These are phyloP conservation scores for Tiliqua scincoides DNA, from an alignment of 2,113 vertebrate species.

Conservation along the genomic window DNA sequence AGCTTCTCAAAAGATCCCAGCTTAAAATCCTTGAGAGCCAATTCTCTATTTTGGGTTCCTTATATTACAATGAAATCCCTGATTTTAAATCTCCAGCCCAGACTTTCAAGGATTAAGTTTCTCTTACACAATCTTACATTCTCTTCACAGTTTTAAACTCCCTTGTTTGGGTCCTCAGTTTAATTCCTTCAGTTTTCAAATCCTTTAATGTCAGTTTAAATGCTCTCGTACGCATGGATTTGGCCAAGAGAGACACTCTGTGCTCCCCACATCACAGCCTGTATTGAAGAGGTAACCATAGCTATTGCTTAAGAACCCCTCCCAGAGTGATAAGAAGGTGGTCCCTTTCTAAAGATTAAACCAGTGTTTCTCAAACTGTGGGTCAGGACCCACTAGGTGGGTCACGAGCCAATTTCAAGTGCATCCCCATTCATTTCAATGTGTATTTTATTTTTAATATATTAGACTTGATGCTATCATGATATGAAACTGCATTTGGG, in stretches of 20 bases:
- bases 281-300: not conserved
- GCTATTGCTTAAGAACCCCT: not conserved
- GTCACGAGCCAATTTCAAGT: too few relatives aligned
- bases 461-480: too few relatives aligned
- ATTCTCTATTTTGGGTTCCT: not conserved
- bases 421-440: too few relatives aligned
- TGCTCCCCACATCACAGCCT: not conserved
- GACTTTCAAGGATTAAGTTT: constrained; percentile 1
- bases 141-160: not conserved
- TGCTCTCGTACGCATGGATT: not conserved
- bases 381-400: too few relatives aligned
- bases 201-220: not conserved
- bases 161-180: too few relatives aligned
- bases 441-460: too few relatives aligned
- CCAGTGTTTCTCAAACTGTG: not conserved
- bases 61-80: constrained; percentile 2
- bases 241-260: too few relatives aligned
- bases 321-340: not conserved
- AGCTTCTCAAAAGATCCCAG: not conserved
- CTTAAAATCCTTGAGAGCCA: not conserved
- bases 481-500: too few relatives aligned
- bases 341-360: not conserved
- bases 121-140: not conserved
- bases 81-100: not conserved
- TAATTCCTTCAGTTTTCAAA: not conserved